Base-by-base conservation (phyloP, 2,888 invertebrate genomes). In the Sericinus montela region DNA sequence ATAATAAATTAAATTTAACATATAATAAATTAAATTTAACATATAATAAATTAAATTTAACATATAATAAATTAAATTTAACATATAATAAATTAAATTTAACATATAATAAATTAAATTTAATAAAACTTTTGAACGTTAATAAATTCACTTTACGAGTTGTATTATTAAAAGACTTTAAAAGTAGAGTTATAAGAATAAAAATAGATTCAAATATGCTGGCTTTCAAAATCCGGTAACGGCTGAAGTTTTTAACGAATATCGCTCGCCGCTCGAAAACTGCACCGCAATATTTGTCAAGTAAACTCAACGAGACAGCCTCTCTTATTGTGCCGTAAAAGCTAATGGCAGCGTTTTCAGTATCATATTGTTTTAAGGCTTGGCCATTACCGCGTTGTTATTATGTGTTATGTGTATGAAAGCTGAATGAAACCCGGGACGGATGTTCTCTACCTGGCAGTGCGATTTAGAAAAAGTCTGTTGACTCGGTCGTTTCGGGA, bases 311-410 rank as follows among this genome's bases (percentile, higher is more conserved):
- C 56, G 52, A 36, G 45, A 48, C 48, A 40, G 36, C 46, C 59
- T 55, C 57, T 56, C 58, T 69, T 63, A 67, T 67, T 65, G 68
- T 63, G 62, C 56, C 59, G 67, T 79, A 75, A 78, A 79, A 75
- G 67, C 63, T 72, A 71, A 78, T 62, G 68, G 65, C 48, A 54
- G 52, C 69, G 56, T 66, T 68, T 65, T 60, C 67, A 65, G 69
- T 69, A 70, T 72, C 69, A 71, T 67, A 71, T 76, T 78, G 71
- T 77, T 73, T 70, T 63, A 65, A 67, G 65, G 62, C 59, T 58
- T 55, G 55, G 56, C 57, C 57, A 56, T 69, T 63, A 63, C 62
- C 58, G 59, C 54, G 54, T 23, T 55, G 43, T 35, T 42, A 36
- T 37, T 45, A 16, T 23, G 15, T 32, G 14, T 30, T 38, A 32